These are phyloP conservation scores for Sciurus carolinensis DNA, from an alignment of 2,797 vertebrate genomes.

Conservation along the genomic window DNA sequence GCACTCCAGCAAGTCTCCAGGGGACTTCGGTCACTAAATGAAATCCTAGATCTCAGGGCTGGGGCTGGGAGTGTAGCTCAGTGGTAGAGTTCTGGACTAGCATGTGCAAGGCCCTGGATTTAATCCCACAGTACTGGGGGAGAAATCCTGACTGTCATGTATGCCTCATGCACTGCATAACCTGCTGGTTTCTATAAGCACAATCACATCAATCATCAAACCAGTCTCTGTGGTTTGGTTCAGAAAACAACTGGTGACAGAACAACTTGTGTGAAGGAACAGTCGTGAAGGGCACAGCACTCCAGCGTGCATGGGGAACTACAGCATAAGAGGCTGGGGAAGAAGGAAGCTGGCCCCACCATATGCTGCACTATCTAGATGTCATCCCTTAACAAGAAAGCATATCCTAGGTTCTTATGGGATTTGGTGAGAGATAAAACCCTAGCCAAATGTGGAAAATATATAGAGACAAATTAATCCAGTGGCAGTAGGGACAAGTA, in stretches of 20 bases:
- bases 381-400: neutral
- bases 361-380: neutral
- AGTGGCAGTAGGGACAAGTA: neutral
- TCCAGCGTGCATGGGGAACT: accelerated
- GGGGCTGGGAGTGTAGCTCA: neutral
- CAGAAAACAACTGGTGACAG: neutral
- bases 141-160: too few species aligned
- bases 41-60: neutral
- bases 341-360: neutral
- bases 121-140: too few species aligned
- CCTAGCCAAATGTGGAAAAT: neutral
- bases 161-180: neutral
- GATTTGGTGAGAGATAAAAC: neutral
- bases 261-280: accelerated
- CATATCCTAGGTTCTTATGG: neutral
- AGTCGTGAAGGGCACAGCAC: neutral
- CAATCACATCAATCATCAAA: neutral
- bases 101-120: neutral
- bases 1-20: neutral
- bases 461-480: neutral
- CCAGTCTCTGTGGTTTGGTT: neutral
- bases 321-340: neutral
- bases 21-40: neutral
- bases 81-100: neutral
- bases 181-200: neutral